Evolutionary conservation across 2,888 invertebrate species (phyloP), one percentile per base, ranked within the genome.

Genomic region (Hirtodrosophila cameraria): DNA sequence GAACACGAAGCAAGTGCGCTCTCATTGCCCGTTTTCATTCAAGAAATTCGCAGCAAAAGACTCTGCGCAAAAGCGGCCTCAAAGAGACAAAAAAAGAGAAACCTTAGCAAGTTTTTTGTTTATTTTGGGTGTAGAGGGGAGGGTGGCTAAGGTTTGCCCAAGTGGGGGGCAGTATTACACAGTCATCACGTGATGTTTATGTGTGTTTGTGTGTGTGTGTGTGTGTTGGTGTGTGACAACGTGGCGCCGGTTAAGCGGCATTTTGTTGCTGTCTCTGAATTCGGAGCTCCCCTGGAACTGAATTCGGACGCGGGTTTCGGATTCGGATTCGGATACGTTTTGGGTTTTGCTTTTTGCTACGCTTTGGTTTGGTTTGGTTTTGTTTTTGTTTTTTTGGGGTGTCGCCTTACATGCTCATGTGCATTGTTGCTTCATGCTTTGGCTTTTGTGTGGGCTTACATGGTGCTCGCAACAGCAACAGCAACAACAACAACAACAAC

Each of bases 211-310:
- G 33, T 41, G 48, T 67, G 43, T 52, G 38, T 52, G 41, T 45
- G 43, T 57, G 43, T 53, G 54, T 66, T 57, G 55, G 25, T 33
- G 58, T 70, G 71, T 83, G 80, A 55, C 79, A 82, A 78, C 83
- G 83, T 80, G 80, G 86, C 80, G 86, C 80, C 80, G 86, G 86
- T 69, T 78, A 67, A 84, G 64, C 86, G 83, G 82, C 81, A 62
- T 74, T 65, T 61, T 75, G 67, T 70, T 61, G 59, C n/a, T n/a
- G n/a, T n/a, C n/a, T 49, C 60, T 70, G 39, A 48, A 52, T 33
- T 48, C 36, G 50, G 46, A 48, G 52, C 50, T n/a, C n/a, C n/a
- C 42, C 45, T 72, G 69, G 59, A 48, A 55, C 42, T 38, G 30
- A 55, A 43, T 38, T 15, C 46, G 41, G 48, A n/a, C 31, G 28